A percentile compares a stretch with the other conserved stretches of the same genome.
These are phyloP conservation scores for Anhinga rufa DNA, from an alignment of 2,113 vertebrate species.

Conservation along the genomic window DNA sequence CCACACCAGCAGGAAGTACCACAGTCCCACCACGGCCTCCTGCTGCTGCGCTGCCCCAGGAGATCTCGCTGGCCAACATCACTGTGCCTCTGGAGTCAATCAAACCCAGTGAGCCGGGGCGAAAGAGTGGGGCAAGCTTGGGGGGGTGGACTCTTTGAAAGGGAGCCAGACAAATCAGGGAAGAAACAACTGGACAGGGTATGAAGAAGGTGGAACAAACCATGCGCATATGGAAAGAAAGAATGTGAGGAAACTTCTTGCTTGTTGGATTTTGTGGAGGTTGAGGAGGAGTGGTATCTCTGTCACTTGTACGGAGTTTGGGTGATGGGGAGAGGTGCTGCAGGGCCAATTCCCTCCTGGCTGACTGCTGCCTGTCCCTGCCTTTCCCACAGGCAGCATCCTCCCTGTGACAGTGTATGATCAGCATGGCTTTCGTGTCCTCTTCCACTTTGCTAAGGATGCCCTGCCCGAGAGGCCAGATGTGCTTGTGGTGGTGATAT, in stretches of 20 bases:
- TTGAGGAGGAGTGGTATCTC: neutral
- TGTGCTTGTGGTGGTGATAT: conserved; percentile 94
- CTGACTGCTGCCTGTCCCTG: neutral
- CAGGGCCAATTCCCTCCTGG: neutral
- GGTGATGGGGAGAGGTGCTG: neutral
- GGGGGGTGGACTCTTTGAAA: neutral
- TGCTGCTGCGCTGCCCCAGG: conserved; percentile 43
- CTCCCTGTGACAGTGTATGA: conserved; percentile 94
- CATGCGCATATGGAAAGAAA: neutral
- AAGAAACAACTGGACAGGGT: neutral
- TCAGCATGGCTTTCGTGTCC: conserved; percentile 89
- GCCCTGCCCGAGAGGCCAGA: conserved; percentile 84
- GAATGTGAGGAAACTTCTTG: neutral
- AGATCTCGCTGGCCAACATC: conserved; percentile 83
- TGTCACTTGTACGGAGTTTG: neutral
- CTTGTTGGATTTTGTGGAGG: neutral
- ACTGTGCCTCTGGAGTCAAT: conserved; percentile 92
- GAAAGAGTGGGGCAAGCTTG: neutral
- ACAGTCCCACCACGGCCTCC: neutral
- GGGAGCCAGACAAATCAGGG: neutral
- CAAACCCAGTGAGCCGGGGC: conserved; percentile 86
- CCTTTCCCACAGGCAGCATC: conserved; percentile 81
- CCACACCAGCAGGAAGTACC: neutral
- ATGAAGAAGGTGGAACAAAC: neutral
- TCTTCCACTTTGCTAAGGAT: conserved; percentile 93